Base-by-base conservation (phyloP, 1,140 invertebrate species). In the Vanessa atalanta region DNA sequence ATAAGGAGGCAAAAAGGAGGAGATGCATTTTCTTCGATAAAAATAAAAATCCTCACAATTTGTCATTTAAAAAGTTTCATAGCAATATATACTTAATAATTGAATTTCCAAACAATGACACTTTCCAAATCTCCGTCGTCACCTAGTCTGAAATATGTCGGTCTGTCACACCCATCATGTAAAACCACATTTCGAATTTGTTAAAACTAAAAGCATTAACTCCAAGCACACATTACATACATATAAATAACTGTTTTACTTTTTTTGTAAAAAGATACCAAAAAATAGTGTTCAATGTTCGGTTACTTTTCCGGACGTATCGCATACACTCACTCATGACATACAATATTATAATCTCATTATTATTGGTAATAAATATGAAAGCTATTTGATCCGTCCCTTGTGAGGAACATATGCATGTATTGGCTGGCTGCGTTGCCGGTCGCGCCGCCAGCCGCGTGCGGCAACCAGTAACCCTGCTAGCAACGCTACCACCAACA, bases 391-490 rank as follows among this genome's bases (percentile, higher is more conserved):
- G 78, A 96, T 96, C 74, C 95, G 93, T 72, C 95, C 95, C 80
- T 96, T 95, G 79, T 96, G 95, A 23, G 95, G 96, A 86, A 96
- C 95, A 83, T 96, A 96, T 47, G 95, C 95, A 77, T 95, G 93
- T 61, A 94, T 93, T 0, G 93, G 92, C 8, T 65, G 94, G 93
- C 64, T 87, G 87, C 26, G 23, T 31, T 87, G 85, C 12, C 91
- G 87, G 9, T 89, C 86, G 70, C 94, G 93, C 75, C 95, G 93
- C 91, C 96, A 94, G 79, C 95, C 94, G 16, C 95, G 94, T 81
- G 96, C 97, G 72, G 96, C 95, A 0, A 95, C 95, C 55, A 96
- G 89, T 31, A 97, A 88, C 0, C 95, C 95, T 3, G 95, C 95
- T 0, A 94, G 93, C 74, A 97, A 91, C 67, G 96, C 93, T 55